Evolutionary conservation across 2,888 invertebrate species (phyloP), one percentile per base, ranked within the genome.

Genomic region (Beris morrisii): DNA sequence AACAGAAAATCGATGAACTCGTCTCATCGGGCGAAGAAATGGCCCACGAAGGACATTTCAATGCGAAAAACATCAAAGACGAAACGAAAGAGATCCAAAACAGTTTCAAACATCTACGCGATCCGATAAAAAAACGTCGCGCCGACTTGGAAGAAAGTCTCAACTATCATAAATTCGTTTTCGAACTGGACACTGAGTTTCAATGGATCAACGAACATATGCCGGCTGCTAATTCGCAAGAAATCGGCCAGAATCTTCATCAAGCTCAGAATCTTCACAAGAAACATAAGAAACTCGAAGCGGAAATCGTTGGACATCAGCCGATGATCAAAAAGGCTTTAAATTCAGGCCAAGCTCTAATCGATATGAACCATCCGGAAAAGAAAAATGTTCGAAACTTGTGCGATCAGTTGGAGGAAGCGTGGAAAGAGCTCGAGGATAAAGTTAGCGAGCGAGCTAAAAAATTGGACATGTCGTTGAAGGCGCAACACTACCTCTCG

Each of bases 131-230:
- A 4, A 82, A 82, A 69, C 84, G 96, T 46, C 84, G 92, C 7
- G 88, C 86, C 61, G 90, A 90, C 32, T 82, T 99, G 30, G 92
- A 95, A 74, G 93, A 94, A 76, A 90, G 93, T 12, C 81, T 93
- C 11, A 86, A 89, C 67, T 82, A 77, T 67, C 95, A 97, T 81
- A 95, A 97, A 78, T 96, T 97, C 79, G 90, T 91, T 3, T 95
- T 97, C 74, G 96, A 97, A 76, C 86, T 97, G 55, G 92, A 94
- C 56, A 90, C 91, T 1, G 97, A 99, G 78, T 83, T 95, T 73
- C 95, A 93, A 76, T 99, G 98, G 98, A 92, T 98, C 71, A 88
- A 89, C 46, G 97, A 97, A 79, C 93, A 95, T 69, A 79, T 89
- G 71, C 91, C 93, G 0, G 85, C 90, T 0, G 95, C 94, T 0